Conservation (phyloP, 2,797 vertebrate genomes). For the Cuniculus paca region DNA sequence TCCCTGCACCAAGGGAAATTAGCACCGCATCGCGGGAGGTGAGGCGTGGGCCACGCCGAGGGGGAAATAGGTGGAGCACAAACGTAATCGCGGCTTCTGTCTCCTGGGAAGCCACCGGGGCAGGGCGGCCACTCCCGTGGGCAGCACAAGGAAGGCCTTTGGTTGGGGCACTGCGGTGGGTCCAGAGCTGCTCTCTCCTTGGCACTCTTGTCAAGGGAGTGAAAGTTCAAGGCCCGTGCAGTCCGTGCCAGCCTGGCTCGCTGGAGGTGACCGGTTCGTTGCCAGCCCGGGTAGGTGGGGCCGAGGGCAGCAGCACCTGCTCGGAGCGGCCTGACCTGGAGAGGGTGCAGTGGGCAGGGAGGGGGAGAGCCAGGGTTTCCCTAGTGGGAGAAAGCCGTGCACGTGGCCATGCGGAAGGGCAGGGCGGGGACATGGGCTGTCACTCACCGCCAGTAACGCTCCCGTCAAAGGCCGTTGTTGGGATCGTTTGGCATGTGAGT, state of each 20-base stretch:
- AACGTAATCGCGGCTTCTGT: background rate
- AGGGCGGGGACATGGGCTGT: background rate
- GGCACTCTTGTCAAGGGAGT: background rate
- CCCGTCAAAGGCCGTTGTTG: background rate
- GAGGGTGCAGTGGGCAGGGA: background rate
- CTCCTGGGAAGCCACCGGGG: fast-evolving
- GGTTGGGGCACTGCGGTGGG: fast-evolving
- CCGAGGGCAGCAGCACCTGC: background rate
- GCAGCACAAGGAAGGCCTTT: background rate
- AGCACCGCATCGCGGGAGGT: background rate
- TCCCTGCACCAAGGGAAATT: fast-evolving
- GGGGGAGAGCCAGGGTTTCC: background rate
- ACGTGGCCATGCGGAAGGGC: background rate
- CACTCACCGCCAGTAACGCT: conserved; percentile 41
- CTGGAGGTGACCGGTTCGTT: fast-evolving
- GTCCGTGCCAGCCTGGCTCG: background rate
- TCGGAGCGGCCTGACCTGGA: background rate
- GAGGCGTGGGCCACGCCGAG: fast-evolving
- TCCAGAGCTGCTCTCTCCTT: background rate
- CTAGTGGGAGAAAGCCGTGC: background rate
- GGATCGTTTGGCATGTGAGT: conserved; percentile 41
- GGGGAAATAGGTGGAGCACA: background rate
- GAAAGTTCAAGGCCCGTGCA: background rate
- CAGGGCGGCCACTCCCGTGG: fast-evolving
- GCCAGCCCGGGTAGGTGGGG: background rate